Base-by-base conservation (phyloP, 2,888 invertebrate genomes). In the Brenthis ino region DNA sequence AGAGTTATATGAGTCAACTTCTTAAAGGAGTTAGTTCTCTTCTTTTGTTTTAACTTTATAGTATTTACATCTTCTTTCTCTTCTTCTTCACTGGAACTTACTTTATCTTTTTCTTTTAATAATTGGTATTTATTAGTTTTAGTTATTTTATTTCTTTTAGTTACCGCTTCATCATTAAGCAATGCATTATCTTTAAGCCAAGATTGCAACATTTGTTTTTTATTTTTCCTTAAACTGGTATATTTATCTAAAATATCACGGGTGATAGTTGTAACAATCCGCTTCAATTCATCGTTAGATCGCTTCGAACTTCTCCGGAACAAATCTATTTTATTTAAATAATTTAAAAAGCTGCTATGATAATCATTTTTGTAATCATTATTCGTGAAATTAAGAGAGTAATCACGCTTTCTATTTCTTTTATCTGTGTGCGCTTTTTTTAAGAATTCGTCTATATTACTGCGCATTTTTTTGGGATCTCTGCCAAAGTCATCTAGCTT, bases 231-330 rank as follows among this genome's bases (percentile, higher is more conserved):
- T 0, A 87, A 72, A n/a, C 74, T 70, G 0, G 80, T 77, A 66
- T 81, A 85, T 67, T 84, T 80, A 70, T 87, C 81, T 58, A 83
- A 82, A 0, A 88, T 20, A n/a, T 69, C 71, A n/a, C 78, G 68
- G 0, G 89, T 50, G 0, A 78, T 81, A 0, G 74, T 61, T 64
- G 73, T 77, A 0, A 88, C 63, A 0, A 84, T 66, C 20, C 76
- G 65, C 2, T 72, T 67, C 2, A 88, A 57, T 24, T 81, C 68
- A 0, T 74, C 48, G 16, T 76, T 76, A 2, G 75, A 24, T 24
- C 77, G 72, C 57, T 76, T 77, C 0, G 73, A 64, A 70, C 77
- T 78, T 0, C 50, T 64, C 1, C 77, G 76, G 47, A 82, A 85
- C 0, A 72, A 55, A 6, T 81, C 71, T 0, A 88, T 56, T 14